phyloP scores from a whole-genome alignment of 2,888 invertebrate species.

The Spisula solida region DNA sequence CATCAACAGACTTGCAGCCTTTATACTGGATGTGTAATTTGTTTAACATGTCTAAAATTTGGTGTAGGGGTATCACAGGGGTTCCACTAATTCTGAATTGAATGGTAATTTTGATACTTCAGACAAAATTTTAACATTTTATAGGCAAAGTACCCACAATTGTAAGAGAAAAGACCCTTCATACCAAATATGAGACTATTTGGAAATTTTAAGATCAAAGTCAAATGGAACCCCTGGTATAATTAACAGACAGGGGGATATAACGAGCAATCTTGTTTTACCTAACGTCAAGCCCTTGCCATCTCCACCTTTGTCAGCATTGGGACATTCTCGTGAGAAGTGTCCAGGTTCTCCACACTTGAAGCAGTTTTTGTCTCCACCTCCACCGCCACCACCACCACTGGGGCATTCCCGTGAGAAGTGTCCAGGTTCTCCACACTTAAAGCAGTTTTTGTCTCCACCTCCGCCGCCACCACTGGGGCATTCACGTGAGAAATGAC shows the following conservation, averaged over 20 bases:
- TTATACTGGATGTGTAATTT: no score
- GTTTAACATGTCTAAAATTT: no score
- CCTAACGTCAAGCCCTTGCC: constrained; percentile 44
- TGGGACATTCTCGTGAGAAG: constrained; percentile 72
- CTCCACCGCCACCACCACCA: constrained; percentile 49
- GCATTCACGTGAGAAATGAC: constrained; percentile 78
- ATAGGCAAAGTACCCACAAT: no score
- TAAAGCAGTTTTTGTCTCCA: constrained; percentile 74
- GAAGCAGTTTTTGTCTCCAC: constrained; percentile 72
- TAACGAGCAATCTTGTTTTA: neutral
- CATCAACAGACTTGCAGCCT: no score
- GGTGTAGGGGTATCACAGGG: no score
- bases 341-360: constrained; percentile 84
- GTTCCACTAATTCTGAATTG: no score
- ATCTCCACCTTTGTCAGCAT: constrained; percentile 46
- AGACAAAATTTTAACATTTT: no score
- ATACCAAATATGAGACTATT: no score
- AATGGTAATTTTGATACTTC: no score
- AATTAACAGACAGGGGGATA: neutral
- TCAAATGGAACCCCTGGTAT: no score
- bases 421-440: constrained; percentile 83
- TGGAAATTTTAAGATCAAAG: no score
- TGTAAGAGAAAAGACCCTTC: no score
- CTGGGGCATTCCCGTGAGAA: constrained; percentile 72
- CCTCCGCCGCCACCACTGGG: constrained; percentile 52